phyloP scores from a whole-genome alignment of 2,797 vertebrate species.

The Otus scops region DNA sequence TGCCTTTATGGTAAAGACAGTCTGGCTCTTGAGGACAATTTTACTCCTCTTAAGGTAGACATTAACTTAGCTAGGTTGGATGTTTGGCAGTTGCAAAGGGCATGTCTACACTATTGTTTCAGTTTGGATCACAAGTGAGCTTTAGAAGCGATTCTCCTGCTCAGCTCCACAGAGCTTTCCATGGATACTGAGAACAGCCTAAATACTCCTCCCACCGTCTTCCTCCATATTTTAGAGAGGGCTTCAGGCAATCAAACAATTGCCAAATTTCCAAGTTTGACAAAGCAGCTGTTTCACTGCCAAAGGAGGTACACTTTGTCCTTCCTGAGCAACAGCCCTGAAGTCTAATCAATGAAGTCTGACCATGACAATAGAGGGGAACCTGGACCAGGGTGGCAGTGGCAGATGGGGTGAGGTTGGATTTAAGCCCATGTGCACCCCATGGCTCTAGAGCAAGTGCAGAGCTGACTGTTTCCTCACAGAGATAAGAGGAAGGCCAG shows the following conservation, averaged over 20 bases:
- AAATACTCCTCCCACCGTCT: neutral
- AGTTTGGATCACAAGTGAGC: neutral
- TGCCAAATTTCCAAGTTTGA: neutral
- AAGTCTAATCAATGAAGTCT: neutral
- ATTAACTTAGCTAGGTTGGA: neutral
- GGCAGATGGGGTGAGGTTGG: neutral
- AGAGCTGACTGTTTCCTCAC: neutral
- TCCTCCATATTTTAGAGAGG: neutral
- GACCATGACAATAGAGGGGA: neutral
- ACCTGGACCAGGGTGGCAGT: neutral
- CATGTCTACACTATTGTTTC: neutral
- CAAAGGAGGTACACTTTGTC: neutral
- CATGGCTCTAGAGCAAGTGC: accelerated
- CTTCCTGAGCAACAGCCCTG: neutral
- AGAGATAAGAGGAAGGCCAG: neutral
- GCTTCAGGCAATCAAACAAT: neutral
- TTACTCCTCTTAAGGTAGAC: neutral
- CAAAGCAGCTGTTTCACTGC: neutral
- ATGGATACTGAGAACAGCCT: neutral
- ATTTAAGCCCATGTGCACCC: neutral
- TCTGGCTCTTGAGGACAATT: neutral
- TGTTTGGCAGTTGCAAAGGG: neutral
- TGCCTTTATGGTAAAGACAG: neutral
- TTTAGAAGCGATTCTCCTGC: neutral
- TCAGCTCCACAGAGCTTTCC: neutral